These are phyloP conservation scores for Entelurus aequoreus DNA, from an alignment of 2,113 vertebrate genomes.

Conservation along the genomic window DNA sequence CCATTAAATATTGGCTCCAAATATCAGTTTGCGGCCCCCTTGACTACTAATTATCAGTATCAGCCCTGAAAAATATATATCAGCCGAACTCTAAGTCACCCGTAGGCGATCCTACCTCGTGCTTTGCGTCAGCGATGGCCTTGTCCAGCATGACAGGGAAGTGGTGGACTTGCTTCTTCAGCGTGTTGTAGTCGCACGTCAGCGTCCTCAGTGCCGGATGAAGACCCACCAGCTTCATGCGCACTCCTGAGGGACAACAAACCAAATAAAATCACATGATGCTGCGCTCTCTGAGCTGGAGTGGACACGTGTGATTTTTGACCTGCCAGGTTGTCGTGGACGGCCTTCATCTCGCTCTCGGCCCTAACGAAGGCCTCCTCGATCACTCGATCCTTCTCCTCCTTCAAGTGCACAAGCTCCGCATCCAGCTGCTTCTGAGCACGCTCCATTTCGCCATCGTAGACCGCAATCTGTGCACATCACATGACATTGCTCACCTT, in stretches of 20 bases:
- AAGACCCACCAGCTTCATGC: constrained; percentile 86
- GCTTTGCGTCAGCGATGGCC: constrained; percentile 79
- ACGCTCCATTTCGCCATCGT: constrained; percentile 85
- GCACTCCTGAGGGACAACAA: constrained; percentile 73
- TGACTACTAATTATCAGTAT: too few relatives aligned
- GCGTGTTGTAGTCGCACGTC: constrained; percentile 88
- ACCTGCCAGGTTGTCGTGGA: constrained; percentile 97
- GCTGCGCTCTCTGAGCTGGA: not conserved
- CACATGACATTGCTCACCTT: not conserved
- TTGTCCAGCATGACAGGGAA: constrained; percentile 89
- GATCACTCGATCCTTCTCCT: constrained; percentile 90
- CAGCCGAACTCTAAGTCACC: not conserved
- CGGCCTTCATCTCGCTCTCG: constrained; percentile 93
- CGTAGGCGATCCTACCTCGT: constrained; percentile 73
- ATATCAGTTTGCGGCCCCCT: too few relatives aligned
- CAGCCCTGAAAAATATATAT: too few relatives aligned
- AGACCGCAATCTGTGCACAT: constrained; percentile 77
- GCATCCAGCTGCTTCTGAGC: constrained; percentile 85
- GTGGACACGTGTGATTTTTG: constrained; percentile 1
- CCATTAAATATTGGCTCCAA: too few relatives aligned
- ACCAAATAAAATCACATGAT: not conserved
- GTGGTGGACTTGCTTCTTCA: constrained; percentile 90
- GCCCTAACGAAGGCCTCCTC: constrained; percentile 89
- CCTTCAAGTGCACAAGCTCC: constrained; percentile 90
- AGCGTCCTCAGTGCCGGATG: constrained; percentile 91